Percentiles rank a stretch among this genome's conserved stretches.
These are phyloP conservation scores for Sebastes kiyomatsui DNA, from an alignment of 2,797 vertebrate species.

Conservation along the genomic window DNA sequence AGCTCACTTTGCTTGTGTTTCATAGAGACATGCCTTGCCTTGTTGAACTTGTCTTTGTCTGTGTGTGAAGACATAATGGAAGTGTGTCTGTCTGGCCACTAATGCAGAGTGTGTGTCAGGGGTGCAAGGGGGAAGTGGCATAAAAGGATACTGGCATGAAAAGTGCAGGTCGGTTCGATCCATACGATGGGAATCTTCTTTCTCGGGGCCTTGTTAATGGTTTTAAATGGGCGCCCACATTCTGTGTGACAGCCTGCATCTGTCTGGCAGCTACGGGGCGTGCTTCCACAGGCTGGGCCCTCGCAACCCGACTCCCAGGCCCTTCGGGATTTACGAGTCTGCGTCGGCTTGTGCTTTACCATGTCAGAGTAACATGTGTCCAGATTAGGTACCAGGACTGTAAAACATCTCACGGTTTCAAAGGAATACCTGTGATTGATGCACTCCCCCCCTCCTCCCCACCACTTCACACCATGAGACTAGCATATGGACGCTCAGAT, in stretches of 20 bases:
- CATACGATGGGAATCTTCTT: slow-evolving; percentile 27
- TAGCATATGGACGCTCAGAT: slow-evolving; percentile 6
- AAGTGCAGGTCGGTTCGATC: neutral
- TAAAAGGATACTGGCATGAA: neutral
- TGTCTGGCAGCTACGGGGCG: slow-evolving; percentile 55
- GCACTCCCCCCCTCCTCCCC: neutral
- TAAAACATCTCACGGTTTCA: slow-evolving; percentile 75
- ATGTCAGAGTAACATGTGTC: slow-evolving; percentile 70
- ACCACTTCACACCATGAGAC: neutral
- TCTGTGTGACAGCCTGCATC: slow-evolving; percentile 68
- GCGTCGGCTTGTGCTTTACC: slow-evolving; percentile 56
- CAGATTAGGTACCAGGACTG: slow-evolving; percentile 66
- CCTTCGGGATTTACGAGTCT: slow-evolving; percentile 71
- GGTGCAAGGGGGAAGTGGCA: neutral
- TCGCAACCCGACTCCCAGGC: slow-evolving; percentile 63
- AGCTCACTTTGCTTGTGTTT: slow-evolving; percentile 42
- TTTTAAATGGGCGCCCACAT: slow-evolving; percentile 75
- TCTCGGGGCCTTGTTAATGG: slow-evolving; percentile 70
- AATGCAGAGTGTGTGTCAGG: neutral
- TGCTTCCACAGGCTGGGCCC: slow-evolving; percentile 58
- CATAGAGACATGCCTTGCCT: slow-evolving; percentile 34
- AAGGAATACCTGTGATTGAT: slow-evolving; percentile 63
- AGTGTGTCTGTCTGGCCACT: slow-evolving; percentile 20
- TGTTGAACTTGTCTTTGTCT: slow-evolving; percentile 32
- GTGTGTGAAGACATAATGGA: slow-evolving; percentile 12